Evolutionary conservation across 2,888 invertebrate genomes (phyloP).

Genomic region (Drosophila nr. perissopoda): DNA sequence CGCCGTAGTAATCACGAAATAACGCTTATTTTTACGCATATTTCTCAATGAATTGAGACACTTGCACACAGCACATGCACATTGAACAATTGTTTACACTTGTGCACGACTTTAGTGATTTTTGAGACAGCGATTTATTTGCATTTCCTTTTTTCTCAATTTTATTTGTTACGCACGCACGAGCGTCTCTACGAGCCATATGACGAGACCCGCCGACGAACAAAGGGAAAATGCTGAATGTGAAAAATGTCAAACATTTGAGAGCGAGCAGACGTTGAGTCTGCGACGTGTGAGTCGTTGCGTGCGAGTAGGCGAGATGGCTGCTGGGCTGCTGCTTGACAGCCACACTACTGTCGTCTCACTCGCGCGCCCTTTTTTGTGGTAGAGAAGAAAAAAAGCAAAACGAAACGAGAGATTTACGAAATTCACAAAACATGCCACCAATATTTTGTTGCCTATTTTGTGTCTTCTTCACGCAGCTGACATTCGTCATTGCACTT

Average conservation of each 20-base stretch:
- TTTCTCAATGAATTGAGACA: constrained; percentile 64
- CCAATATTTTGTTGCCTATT: constrained; percentile 41
- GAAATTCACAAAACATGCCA: constrained; percentile 69
- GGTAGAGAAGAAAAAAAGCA: constrained; percentile 77
- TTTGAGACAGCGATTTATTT: constrained; percentile 52
- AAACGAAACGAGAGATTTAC: constrained; percentile 70
- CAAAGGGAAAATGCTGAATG: constrained; percentile 80
- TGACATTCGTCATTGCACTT: constrained; percentile 31
- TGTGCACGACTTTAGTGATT: constrained; percentile 52
- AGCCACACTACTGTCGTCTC: constrained; percentile 52
- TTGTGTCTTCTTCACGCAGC: constrained; percentile 19
- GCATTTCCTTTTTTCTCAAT: constrained; percentile 55
- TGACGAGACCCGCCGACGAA: constrained; percentile 81
- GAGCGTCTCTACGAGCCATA: constrained; percentile 68
- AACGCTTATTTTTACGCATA: constrained; percentile 70
- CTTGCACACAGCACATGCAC: constrained; percentile 45
- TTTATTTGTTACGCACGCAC: constrained; percentile 77
- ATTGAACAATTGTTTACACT: constrained; percentile 69
- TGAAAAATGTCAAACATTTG: constrained; percentile 75
- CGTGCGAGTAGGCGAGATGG: constrained; percentile 54
- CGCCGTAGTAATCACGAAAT: constrained; percentile 64
- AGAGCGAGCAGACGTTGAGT: constrained; percentile 73
- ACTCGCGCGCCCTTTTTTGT: constrained; percentile 74
- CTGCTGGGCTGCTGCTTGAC: constrained; percentile 20
- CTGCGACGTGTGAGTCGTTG: constrained; percentile 62